Percentiles rank a stretch among this genome's conserved stretches.
Conservation (phyloP, 2,888 invertebrate genomes). For the Merodon equestris region DNA sequence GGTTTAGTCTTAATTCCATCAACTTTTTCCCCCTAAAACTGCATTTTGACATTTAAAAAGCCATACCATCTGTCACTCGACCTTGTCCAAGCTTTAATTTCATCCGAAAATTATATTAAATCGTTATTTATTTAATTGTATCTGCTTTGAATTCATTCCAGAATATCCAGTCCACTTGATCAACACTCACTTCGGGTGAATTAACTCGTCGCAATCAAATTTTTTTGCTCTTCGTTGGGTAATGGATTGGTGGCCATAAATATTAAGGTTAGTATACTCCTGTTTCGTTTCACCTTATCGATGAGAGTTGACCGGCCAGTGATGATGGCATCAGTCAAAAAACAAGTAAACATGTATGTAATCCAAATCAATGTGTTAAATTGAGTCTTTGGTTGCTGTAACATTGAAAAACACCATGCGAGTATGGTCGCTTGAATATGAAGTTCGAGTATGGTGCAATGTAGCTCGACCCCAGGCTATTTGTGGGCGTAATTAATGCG, state of each 20-base stretch:
- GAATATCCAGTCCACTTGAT: slow-evolving; percentile 34
- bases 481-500: slow-evolving; percentile 49
- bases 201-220: slow-evolving; percentile 11
- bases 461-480: not conserved
- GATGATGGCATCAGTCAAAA: slow-evolving; percentile 4
- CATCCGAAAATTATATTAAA: slow-evolving; percentile 2
- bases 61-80: not conserved
- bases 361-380: too few relatives aligned
- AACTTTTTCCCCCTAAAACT: too few relatives aligned
- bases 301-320: not conserved
- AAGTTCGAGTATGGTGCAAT: too few relatives aligned
- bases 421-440: too few relatives aligned
- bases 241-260: slow-evolving; percentile 36
- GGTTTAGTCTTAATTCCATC: too few relatives aligned
- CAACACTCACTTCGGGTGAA: slow-evolving; percentile 9
- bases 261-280: slow-evolving; percentile 34
- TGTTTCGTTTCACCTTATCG: slow-evolving; percentile 11
- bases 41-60: too few relatives aligned
- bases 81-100: slow-evolving; percentile 2
- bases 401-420: too few relatives aligned
- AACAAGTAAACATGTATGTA: too few relatives aligned
- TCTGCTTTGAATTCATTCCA: slow-evolving; percentile 26
- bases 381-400: too few relatives aligned
- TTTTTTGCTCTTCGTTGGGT: slow-evolving; percentile 6
- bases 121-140: not conserved